phyloP scores from a whole-genome alignment of 2,797 vertebrate species.

The Antennarius maculatus region DNA sequence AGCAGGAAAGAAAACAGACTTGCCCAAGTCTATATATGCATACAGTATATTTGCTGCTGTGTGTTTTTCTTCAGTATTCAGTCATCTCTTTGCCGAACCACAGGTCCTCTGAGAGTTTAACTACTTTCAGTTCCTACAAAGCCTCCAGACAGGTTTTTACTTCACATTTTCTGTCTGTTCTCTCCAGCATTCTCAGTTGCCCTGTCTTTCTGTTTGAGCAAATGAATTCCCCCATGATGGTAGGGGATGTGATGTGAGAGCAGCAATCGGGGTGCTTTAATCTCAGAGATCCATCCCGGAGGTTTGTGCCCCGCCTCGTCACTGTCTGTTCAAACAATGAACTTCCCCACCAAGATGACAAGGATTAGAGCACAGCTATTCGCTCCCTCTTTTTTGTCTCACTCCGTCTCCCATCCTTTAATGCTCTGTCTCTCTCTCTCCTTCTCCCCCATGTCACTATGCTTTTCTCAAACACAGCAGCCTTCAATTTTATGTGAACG shows the following conservation, averaged over 20 bases:
- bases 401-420: conserved; percentile 45
- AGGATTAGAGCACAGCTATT: conserved; percentile 65
- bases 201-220: conserved; percentile 70
- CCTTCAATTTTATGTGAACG: conserved; percentile 27
- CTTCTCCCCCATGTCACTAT: conserved; percentile 31
- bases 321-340: conserved; percentile 80
- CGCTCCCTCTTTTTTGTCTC: conserved; percentile 38
- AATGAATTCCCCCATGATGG: conserved; percentile 78
- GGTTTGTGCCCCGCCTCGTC: conserved; percentile 68
- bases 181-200: conserved; percentile 55
- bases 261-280: conserved; percentile 76
- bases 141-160: conserved; percentile 69
- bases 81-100: conserved; percentile 46
- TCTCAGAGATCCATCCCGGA: conserved; percentile 77
- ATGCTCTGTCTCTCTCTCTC: conserved; percentile 34
- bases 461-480: conserved; percentile 39
- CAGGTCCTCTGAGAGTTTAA: conserved; percentile 62
- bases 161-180: conserved; percentile 68
- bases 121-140: conserved; percentile 68
- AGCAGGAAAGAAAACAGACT: conserved; percentile 30
- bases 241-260: conserved; percentile 75
- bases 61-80: conserved; percentile 29
- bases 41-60: conserved; percentile 23
- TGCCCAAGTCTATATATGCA: conserved; percentile 30
- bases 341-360: conserved; percentile 72